phyloP scores from a whole-genome alignment of 1,140 invertebrate species.

The Drosophila guanche region DNA sequence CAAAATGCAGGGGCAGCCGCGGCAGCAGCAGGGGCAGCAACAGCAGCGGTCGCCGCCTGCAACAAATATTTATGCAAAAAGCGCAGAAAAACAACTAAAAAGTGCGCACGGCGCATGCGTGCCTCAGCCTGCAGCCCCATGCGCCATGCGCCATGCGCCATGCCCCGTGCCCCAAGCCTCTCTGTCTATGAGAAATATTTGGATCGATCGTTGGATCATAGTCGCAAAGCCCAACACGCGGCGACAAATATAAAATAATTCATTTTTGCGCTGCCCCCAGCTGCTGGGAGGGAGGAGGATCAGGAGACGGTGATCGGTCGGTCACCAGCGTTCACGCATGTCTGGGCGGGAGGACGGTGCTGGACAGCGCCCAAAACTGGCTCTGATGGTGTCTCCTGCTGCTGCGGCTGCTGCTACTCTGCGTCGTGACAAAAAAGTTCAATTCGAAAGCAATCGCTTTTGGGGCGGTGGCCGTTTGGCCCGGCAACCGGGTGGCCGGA shows the following conservation, averaged over 20 bases:
- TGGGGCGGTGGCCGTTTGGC: constrained; percentile 14
- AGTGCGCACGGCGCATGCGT: constrained; percentile 72
- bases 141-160: too few relatives aligned
- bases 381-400: constrained; percentile 18
- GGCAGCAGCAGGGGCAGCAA: constrained; percentile 6
- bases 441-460: constrained; percentile 71
- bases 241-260: constrained; percentile 80
- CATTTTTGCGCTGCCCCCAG: constrained; percentile 75
- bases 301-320: constrained; percentile 3
- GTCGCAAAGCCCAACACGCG: constrained; percentile 8
- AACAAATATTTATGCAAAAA: constrained; percentile 82
- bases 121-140: constrained; percentile 1
- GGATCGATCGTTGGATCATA: constrained; percentile 44
- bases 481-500: constrained; percentile 45
- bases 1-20: constrained; percentile 30
- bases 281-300: background rate
- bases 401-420: constrained; percentile 15
- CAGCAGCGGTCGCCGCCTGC: constrained; percentile 57
- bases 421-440: constrained; percentile 76
- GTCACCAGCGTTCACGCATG: constrained; percentile 38
- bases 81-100: constrained; percentile 66
- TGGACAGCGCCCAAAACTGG: constrained; percentile 45
- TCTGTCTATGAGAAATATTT: constrained; percentile 28
- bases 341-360: constrained; percentile 57
- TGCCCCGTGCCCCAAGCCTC: too few relatives aligned